phyloP scores from a whole-genome alignment of 2,113 vertebrate genomes.

The Tauraco erythrolophus region DNA sequence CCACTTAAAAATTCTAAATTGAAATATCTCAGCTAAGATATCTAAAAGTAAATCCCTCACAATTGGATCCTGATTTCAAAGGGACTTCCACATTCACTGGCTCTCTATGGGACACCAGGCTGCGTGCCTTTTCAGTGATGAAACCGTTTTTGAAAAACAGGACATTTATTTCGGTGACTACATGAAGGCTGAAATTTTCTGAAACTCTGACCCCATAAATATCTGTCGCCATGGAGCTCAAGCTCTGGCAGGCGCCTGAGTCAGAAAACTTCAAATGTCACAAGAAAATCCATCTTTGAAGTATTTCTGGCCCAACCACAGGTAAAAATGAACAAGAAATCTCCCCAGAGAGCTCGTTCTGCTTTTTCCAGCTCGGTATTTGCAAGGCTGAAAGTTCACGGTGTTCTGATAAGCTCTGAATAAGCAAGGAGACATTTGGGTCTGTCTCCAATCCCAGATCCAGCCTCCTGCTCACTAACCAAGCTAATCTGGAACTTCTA shows the following conservation, averaged over 20 bases:
- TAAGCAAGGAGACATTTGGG: conserved; percentile 26
- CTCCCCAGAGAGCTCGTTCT: not conserved
- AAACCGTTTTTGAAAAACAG: conserved; percentile 5
- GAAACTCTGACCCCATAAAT: conserved; percentile 30
- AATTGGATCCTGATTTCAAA: conserved; percentile 15
- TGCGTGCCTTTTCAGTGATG: not conserved
- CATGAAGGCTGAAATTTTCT: not conserved
- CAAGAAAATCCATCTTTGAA: conserved; percentile 23
- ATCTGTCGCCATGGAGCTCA: not conserved
- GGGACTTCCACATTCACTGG: not conserved
- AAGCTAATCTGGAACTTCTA: not conserved
- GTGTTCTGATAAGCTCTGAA: conserved; percentile 40
- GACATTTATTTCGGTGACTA: conserved; percentile 36
- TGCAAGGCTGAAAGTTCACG: conserved; percentile 31
- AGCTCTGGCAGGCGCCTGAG: not conserved
- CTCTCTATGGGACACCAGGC: not conserved
- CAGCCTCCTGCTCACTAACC: not conserved
- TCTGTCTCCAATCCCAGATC: not conserved
- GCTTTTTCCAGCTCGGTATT: conserved; percentile 2
- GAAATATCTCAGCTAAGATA: not conserved
- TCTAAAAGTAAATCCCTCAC: not conserved
- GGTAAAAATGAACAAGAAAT: conserved; percentile 34
- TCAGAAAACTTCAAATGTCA: conserved; percentile 36
- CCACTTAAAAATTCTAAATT: not conserved
- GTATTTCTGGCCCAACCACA: conserved; percentile 32